Evolutionary conservation across 2,797 vertebrate species (phyloP).

Genomic region (Catamblyrhynchus diadema): DNA sequence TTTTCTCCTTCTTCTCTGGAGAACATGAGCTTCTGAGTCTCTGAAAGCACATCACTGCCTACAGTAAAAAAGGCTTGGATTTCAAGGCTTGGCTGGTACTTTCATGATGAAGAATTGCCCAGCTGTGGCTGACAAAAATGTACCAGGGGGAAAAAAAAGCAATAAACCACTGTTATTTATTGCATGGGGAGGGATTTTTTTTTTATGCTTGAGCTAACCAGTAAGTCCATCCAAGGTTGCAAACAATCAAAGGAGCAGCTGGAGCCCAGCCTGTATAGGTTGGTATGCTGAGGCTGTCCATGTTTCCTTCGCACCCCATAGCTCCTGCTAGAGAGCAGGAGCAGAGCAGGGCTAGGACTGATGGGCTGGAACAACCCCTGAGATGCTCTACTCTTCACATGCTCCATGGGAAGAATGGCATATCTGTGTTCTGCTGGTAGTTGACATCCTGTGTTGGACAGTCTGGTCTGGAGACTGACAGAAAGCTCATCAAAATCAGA

Average conservation of each 20-base stretch:
- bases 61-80: neutral
- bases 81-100: neutral
- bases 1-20: neutral
- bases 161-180: neutral
- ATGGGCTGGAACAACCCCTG: neutral
- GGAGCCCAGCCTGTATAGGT: neutral
- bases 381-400: neutral
- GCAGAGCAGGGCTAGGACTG: neutral
- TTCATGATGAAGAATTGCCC: neutral
- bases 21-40: neutral
- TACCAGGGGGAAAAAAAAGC: neutral
- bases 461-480: neutral
- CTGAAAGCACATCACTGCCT: neutral
- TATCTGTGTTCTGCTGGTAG: neutral
- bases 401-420: neutral
- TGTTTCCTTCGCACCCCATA: neutral
- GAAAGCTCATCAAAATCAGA: neutral
- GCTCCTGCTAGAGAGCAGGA: neutral
- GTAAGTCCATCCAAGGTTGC: neutral
- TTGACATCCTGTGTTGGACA: rapidly evolving
- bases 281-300: rapidly evolving
- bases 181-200: neutral
- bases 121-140: neutral
- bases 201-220: neutral
- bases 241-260: neutral